phyloP scores from a whole-genome alignment of 2,113 vertebrate species.

The Alligator sinensis region DNA sequence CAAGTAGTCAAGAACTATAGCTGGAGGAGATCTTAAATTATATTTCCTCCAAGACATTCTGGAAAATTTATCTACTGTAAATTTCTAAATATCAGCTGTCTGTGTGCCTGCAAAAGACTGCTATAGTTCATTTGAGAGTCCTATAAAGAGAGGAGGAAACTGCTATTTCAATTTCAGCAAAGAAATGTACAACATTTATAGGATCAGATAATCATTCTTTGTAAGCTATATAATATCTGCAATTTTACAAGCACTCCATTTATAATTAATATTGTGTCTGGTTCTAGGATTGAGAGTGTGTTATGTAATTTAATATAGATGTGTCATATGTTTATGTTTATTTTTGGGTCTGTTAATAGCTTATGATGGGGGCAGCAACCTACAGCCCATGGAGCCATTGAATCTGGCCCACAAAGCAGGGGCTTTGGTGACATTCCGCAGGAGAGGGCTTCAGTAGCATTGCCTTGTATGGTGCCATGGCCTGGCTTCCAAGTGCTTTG shows the following conservation, averaged over 20 bases:
- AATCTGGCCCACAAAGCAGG: no score
- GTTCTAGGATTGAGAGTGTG: neutral
- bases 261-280: rapidly evolving
- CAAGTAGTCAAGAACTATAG: neutral
- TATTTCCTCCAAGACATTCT: conserved; percentile 17
- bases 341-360: neutral
- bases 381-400: no score
- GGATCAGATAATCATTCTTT: neutral
- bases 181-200: neutral
- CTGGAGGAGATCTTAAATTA: conserved; percentile 15
- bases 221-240: neutral
- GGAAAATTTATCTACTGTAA: conserved; percentile 33
- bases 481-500: no score
- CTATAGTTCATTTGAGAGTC: neutral
- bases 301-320: neutral
- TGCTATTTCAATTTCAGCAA: neutral
- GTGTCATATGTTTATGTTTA: neutral
- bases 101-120: neutral
- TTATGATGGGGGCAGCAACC: neutral
- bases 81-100: neutral
- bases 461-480: no score
- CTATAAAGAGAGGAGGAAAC: neutral
- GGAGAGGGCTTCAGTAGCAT: no score
- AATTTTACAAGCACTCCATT: neutral
- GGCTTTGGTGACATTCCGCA: no score